Conservation (phyloP, 2,113 vertebrate genomes). For the Athene noctua region DNA sequence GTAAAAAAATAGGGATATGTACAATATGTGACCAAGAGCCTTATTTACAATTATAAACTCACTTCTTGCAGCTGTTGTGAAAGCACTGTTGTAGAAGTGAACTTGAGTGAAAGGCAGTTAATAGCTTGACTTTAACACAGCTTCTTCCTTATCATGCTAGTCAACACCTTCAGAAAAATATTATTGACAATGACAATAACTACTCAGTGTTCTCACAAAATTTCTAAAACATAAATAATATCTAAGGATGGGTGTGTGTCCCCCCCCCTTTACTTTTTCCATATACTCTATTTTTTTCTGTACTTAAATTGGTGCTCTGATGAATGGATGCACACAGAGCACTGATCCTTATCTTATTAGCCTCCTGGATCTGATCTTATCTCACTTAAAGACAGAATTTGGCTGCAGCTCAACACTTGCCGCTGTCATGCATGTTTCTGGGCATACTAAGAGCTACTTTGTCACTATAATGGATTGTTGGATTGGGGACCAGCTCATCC, state of each 20-base stretch:
- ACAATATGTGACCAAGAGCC: background rate
- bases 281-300: background rate
- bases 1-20: background rate
- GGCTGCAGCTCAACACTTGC: slow-evolving; percentile 42
- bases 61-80: background rate
- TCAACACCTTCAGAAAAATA: background rate
- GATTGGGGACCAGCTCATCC: background rate
- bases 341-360: slow-evolving; percentile 49
- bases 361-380: slow-evolving; percentile 45
- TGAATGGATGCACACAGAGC: slow-evolving; percentile 28
- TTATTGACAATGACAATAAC: background rate
- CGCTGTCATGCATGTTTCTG: slow-evolving; percentile 22
- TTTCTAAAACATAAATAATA: background rate
- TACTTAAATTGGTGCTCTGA: background rate
- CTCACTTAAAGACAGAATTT: slow-evolving; percentile 23
- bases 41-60: background rate
- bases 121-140: background rate
- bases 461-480: slow-evolving; percentile 24
- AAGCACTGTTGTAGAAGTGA: background rate
- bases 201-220: background rate
- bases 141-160: background rate
- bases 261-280: background rate
- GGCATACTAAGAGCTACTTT: slow-evolving; percentile 5
- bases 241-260: background rate
- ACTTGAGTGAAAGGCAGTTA: background rate